Base-by-base conservation (phyloP, 2,888 invertebrate species). In the Amiota minor region DNA sequence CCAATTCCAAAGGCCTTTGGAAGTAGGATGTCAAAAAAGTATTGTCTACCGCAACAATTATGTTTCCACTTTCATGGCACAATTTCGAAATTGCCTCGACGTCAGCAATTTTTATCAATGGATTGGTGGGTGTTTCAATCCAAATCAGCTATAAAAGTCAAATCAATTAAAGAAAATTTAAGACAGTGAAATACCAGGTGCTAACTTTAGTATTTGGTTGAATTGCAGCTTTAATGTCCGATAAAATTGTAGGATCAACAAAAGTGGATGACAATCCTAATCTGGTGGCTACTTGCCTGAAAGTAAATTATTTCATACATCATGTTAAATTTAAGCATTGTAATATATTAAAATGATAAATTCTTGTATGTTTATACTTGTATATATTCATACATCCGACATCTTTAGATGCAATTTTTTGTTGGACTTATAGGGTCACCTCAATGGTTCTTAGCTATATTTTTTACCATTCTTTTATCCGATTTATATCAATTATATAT, bases 91-190 rank as follows among this genome's bases (percentile, higher is more conserved):
- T 91, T 0, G 92, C 94, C 82, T 92, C 92, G 71, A 99, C 96
- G 88, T 99, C 98, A 11, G 94, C 92, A n/a, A 99, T 92, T 91
- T 97, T 97, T 80, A 98, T 89, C 11, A 95, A 91, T 0, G 99
- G 99, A 91, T 99, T 99, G n/a, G 98, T 97, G 0, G 98, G 98
- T 0, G 96, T 95, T 90, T 99, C 99, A 76, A 98, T 89, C 98
- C 98, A 99, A 56, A 99, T 91, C 89, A 96, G 91, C 95, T 95
- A 55, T 2, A 49, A 77, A 72, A 69, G 35, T 35, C 35, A 35
- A 1, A 6, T 35, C 6, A 35, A 35, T 35, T 35, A 4, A 35
- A 35, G 35, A 6, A 35, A 35, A 35, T 35, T 35, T 35, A 35
- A 35, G 2, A 8, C 2, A 35, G 6, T 6, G 6, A 6, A 0